phyloP scores from a whole-genome alignment of 1,140 invertebrate genomes.

The Aphaenogaster ashmeadi region DNA sequence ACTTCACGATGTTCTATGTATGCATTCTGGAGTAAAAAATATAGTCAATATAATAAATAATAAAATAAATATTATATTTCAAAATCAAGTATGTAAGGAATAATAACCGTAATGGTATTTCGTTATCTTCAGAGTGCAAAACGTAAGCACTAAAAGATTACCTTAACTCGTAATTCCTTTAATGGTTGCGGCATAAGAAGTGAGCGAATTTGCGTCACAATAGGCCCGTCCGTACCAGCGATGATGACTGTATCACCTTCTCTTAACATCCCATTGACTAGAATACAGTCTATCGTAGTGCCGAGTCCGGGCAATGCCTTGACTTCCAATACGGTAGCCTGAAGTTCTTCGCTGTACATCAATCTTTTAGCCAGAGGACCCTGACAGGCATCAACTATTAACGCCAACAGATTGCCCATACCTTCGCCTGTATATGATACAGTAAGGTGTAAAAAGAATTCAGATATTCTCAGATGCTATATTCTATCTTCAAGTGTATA shows the following conservation, averaged over 20 bases:
- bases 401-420: constrained; percentile 98
- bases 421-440: constrained; percentile 91
- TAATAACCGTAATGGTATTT: not conserved
- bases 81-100: not conserved
- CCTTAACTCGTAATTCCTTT: constrained; percentile 99
- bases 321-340: constrained; percentile 99
- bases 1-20: constrained; percentile 99
- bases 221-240: constrained; percentile 99
- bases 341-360: constrained; percentile 97
- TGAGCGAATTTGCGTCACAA: constrained; percentile 98
- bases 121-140: not conserved
- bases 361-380: constrained; percentile 96
- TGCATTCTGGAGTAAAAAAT: constrained; percentile 91
- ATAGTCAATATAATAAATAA: not conserved
- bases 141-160: constrained; percentile 83
- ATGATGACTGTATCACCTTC: constrained; percentile 98
- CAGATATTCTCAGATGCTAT: not conserved
- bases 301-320: constrained; percentile 99
- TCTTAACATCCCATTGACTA: constrained; percentile 97
- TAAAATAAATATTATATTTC: constrained; percentile 37
- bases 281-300: constrained; percentile 99
- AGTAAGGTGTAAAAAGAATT: constrained; percentile 6
- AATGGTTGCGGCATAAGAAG: constrained; percentile 99
- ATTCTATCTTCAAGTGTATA: not conserved
- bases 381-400: constrained; percentile 97